These are phyloP conservation scores for Zaprionus davidi DNA, from an alignment of 1,140 invertebrate genomes.

Conservation along the genomic window DNA sequence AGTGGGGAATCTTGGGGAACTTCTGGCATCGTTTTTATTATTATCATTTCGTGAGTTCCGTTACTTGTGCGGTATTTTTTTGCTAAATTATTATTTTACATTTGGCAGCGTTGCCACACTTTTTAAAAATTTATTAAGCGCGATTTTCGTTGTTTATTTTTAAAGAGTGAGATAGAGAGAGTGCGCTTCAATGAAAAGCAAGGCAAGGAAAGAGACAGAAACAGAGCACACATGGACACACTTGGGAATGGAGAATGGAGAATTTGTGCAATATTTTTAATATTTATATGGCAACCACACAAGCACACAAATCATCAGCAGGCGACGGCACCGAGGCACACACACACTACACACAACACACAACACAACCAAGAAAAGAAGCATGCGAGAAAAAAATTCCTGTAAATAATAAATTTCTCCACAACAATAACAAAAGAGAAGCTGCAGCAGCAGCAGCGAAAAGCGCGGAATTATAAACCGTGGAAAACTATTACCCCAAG, in stretches of 20 bases:
- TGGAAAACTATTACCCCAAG: conserved; percentile 82
- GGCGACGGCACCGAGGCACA: conserved; percentile 50
- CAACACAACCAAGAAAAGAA: conserved; percentile 58
- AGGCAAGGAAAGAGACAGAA: conserved; percentile 19
- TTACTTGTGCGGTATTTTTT: conserved; percentile 29
- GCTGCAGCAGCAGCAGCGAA: conserved; percentile 38
- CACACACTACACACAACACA: conserved; percentile 37
- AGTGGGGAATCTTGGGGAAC: conserved; percentile 30
- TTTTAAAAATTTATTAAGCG: conserved; percentile 79
- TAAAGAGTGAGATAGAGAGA: neutral
- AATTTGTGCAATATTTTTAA: conserved; percentile 81
- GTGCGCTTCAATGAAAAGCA: neutral
- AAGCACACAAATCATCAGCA: conserved; percentile 78
- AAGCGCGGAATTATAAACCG: conserved; percentile 80
- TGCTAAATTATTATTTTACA: conserved; percentile 72
- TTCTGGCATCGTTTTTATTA: conserved; percentile 67
- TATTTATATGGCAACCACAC: conserved; percentile 79
- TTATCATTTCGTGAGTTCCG: conserved; percentile 64
- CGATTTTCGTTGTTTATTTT: conserved; percentile 58
- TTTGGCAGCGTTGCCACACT: conserved; percentile 68
- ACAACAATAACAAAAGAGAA: conserved; percentile 29
- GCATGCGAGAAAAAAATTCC: conserved; percentile 67
- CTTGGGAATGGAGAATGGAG: conserved; percentile 63
- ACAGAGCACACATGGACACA: conserved; percentile 37
- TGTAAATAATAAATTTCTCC: conserved; percentile 79